Evolutionary conservation across 2,113 vertebrate genomes (phyloP).

Genomic region (Hypocryptadius cinnamomeus): DNA sequence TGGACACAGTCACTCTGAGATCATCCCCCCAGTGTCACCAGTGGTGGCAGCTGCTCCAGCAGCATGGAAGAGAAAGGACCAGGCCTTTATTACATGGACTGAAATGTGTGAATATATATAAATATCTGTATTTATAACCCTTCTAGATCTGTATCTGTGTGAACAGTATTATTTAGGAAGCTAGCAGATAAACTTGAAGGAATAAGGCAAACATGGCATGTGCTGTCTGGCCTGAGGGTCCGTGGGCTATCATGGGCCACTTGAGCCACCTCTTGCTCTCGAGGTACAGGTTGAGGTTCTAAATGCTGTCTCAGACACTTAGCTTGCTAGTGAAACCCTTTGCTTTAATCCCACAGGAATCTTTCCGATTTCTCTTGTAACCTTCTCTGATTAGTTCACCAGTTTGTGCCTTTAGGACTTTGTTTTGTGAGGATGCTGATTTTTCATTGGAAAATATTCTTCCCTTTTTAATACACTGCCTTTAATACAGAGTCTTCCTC

Average conservation of each 20-base stretch:
- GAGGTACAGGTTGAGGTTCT: not conserved
- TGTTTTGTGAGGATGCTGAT: conserved; percentile 8
- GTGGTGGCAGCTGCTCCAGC: not conserved
- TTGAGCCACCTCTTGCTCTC: not conserved
- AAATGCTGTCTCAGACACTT: not conserved
- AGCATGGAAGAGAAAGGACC: not conserved
- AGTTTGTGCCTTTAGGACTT: conserved; percentile 53
- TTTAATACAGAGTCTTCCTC: conserved; percentile 25
- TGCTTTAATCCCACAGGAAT: not conserved
- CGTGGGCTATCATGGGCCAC: not conserved
- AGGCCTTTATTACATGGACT: conserved; percentile 1
- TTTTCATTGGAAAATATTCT: not conserved
- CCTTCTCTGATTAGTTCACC: not conserved
- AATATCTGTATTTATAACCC: conserved; percentile 20
- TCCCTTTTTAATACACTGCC: conserved; percentile 28
- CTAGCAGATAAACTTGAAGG: not conserved
- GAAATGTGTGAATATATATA: conserved; percentile 44
- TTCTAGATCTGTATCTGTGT: not conserved
- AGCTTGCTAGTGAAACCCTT: not conserved
- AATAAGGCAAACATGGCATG: not conserved
- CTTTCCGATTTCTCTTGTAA: not conserved
- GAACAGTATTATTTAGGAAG: conserved; percentile 12
- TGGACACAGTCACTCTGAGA: conserved; percentile 10
- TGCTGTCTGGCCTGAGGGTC: not conserved
- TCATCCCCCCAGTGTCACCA: not conserved